Conservation (phyloP, 2,113 vertebrate genomes). For the Xyrauchen texanus region DNA sequence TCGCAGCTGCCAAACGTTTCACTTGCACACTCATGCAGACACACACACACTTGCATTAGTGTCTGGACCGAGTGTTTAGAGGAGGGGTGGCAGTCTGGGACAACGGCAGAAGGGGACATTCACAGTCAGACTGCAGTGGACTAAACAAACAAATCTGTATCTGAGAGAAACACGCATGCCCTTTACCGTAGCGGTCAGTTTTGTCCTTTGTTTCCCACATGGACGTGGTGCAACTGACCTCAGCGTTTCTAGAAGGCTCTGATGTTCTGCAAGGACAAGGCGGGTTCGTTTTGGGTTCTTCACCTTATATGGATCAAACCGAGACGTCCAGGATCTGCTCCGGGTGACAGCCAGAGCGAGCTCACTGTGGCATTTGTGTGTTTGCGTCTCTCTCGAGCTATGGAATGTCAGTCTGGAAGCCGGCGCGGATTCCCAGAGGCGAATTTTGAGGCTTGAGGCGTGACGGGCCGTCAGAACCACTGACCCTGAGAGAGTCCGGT, state of each 20-base stretch:
- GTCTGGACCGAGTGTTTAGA: slow-evolving; percentile 50
- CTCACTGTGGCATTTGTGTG: slow-evolving; percentile 27
- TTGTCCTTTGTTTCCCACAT: background rate
- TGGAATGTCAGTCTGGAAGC: slow-evolving; percentile 42
- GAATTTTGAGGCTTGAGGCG: slow-evolving; percentile 18
- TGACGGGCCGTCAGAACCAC: background rate
- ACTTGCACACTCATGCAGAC: slow-evolving; percentile 28
- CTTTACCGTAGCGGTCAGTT: background rate
- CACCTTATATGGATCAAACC: slow-evolving; percentile 20
- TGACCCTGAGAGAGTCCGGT: background rate
- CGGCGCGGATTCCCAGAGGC: slow-evolving; percentile 27
- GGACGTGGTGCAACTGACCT: background rate
- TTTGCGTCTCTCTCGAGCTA: slow-evolving; percentile 28
- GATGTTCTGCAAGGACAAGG: slow-evolving; percentile 3
- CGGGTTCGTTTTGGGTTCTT: slow-evolving; percentile 18
- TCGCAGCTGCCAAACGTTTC: slow-evolving; percentile 56
- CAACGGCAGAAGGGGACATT: slow-evolving; percentile 26
- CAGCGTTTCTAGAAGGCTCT: background rate
- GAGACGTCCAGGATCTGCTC: background rate
- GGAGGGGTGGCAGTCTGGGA: slow-evolving; percentile 37
- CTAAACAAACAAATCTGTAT: background rate
- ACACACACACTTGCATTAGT: slow-evolving; percentile 35
- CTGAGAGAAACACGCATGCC: background rate
- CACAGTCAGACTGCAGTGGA: no score
- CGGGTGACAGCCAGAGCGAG: slow-evolving; percentile 12